Conservation (phyloP, 1,140 invertebrate species). For the Platyura marginata region DNA sequence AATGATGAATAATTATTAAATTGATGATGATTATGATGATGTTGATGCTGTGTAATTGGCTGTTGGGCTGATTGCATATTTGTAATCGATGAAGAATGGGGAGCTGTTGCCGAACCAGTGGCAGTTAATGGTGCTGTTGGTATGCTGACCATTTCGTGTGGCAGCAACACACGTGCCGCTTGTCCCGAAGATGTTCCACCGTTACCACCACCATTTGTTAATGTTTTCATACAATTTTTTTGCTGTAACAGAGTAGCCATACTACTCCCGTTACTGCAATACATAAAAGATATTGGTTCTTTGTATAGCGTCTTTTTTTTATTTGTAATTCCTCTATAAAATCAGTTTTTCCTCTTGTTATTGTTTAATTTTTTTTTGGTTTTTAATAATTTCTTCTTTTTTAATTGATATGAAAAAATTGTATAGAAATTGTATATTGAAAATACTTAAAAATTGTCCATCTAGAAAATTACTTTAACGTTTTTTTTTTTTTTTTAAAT, state of each 20-base stretch:
- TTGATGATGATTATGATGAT: slow-evolving; percentile 2
- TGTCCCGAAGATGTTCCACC: not conserved
- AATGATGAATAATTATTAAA: not conserved
- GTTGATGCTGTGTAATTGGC: not conserved
- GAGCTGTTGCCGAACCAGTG: slow-evolving; percentile 6
- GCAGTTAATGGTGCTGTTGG: slow-evolving; percentile 9
- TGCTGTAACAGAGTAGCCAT: slow-evolving; percentile 15
- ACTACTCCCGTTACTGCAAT: slow-evolving; percentile 6
- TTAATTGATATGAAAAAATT: no score
- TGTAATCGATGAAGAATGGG: not conserved
- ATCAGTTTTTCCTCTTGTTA: no score
- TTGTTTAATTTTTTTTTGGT: no score
- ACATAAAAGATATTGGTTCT: not conserved
- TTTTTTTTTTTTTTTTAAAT: no score
- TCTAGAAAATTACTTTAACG: no score
- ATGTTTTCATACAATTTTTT: slow-evolving; percentile 31
- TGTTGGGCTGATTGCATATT: not conserved
- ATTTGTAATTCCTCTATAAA: not conserved
- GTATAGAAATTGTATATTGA: no score
- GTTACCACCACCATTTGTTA: slow-evolving; percentile 21
- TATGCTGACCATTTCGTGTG: slow-evolving; percentile 21
- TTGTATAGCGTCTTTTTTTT: not conserved
- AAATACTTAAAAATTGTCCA: no score
- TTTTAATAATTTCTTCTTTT: no score
- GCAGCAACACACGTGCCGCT: slow-evolving; percentile 10